These are phyloP conservation scores for Helicolenus hilgendorfi DNA, from an alignment of 2,797 vertebrate genomes.

Conservation along the genomic window DNA sequence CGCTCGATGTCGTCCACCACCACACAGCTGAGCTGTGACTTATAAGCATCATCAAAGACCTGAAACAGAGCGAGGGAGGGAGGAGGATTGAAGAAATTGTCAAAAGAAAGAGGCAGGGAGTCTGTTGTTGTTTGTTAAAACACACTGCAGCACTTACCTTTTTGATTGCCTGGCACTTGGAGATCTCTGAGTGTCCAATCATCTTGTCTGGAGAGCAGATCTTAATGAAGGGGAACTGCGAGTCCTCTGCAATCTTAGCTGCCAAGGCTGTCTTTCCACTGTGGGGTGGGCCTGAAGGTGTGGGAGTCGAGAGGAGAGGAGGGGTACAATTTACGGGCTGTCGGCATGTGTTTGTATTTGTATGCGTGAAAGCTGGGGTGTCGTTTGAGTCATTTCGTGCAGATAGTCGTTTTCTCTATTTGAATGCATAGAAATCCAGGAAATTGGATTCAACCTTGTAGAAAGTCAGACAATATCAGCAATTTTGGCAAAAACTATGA, in stretches of 20 bases:
- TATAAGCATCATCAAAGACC: constrained; percentile 99
- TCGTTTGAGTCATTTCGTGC: not conserved
- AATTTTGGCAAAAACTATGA: not conserved
- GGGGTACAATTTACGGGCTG: not conserved
- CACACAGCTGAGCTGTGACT: constrained; percentile 98
- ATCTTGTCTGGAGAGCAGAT: constrained; percentile 99
- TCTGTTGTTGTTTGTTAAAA: not conserved
- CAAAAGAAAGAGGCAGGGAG: not conserved
- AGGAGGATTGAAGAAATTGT: not conserved
- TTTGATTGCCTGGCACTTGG: constrained; percentile 99
- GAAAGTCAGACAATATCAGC: not conserved
- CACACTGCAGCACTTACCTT: constrained; percentile 88
- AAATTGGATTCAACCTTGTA: not conserved
- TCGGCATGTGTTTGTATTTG: not conserved
- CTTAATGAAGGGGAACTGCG: constrained; percentile 98
- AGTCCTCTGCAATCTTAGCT: constrained; percentile 97
- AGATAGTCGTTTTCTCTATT: not conserved
- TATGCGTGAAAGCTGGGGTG: not conserved
- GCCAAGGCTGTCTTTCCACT: constrained; percentile 98
- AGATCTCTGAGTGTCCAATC: constrained; percentile 97
- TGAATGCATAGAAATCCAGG: not conserved
- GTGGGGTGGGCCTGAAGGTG: constrained; percentile 93
- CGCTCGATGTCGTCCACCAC: constrained; percentile 98
- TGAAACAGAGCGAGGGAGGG: constrained; percentile 60
- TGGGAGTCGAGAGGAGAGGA: not conserved